These are phyloP conservation scores for Myotis brandtii DNA, from an alignment of 2,113 vertebrate genomes.

Conservation along the genomic window DNA sequence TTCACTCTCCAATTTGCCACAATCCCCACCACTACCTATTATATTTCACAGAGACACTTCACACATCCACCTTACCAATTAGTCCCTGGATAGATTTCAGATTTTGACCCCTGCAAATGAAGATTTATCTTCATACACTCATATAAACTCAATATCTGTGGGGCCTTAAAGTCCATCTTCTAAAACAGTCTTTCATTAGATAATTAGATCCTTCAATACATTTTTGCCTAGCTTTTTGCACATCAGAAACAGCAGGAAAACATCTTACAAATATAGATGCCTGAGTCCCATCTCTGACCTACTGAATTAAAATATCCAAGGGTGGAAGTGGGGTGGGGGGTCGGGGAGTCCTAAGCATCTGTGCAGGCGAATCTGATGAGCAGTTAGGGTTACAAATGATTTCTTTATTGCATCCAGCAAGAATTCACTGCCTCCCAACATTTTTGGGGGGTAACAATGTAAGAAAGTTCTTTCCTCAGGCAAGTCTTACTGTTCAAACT, in stretches of 20 bases:
- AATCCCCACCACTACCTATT: background rate
- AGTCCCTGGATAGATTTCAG: background rate
- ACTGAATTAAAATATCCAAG: conserved; percentile 39
- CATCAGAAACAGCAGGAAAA: conserved; percentile 44
- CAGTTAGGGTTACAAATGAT: background rate
- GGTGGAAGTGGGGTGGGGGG: accelerated
- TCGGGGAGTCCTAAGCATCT: background rate
- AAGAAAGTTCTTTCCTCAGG: conserved; percentile 63
- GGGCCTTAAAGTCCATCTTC: background rate
- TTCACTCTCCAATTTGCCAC: background rate
- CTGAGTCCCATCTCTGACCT: background rate
- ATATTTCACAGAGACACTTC: background rate
- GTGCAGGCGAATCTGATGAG: background rate
- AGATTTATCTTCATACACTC: conserved; percentile 23
- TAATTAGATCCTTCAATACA: background rate
- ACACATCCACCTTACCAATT: background rate
- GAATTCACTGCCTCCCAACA: conserved; percentile 13
- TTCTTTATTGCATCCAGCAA: conserved; percentile 20
- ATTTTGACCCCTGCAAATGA: background rate
- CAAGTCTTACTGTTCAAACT: conserved; percentile 53
- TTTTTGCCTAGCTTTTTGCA: conserved; percentile 3
- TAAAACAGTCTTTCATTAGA: background rate
- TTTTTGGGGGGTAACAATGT: background rate
- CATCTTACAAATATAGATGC: background rate
- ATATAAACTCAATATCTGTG: background rate